Evolutionary conservation across 2,113 vertebrate genomes (phyloP).

Genomic region (Sterna hirundo): DNA sequence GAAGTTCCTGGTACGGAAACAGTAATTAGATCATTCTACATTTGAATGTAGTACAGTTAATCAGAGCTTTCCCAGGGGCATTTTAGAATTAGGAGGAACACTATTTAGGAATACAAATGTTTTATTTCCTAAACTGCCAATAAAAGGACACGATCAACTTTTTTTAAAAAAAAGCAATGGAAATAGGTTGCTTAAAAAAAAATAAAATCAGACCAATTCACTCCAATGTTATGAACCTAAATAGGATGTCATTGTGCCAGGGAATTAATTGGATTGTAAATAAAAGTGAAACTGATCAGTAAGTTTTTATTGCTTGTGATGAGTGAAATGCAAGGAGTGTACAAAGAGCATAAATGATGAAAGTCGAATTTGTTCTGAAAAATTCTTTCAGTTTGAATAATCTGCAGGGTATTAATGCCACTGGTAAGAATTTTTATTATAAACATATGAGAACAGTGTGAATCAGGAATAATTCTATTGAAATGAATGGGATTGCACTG

Average conservation of each 20-base stretch:
- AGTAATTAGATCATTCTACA: conserved; percentile 55
- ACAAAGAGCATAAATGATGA: conserved; percentile 29
- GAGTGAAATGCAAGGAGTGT: conserved; percentile 28
- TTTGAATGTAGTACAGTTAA: conserved; percentile 50
- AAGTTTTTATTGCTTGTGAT: conserved; percentile 44
- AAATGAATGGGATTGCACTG: not conserved
- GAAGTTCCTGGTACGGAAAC: conserved; percentile 33
- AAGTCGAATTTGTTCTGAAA: conserved; percentile 24
- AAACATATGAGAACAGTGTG: conserved; percentile 42
- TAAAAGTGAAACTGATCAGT: conserved; percentile 50
- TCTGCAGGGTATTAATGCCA: conserved; percentile 26
- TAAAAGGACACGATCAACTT: not conserved
- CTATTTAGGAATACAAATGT: conserved; percentile 51
- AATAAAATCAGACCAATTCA: not conserved
- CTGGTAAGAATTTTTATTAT: conserved; percentile 53
- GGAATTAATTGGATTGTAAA: conserved; percentile 56
- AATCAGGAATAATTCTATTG: conserved; percentile 34
- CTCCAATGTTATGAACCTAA: conserved; percentile 23
- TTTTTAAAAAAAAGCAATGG: not conserved
- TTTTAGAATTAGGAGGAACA: conserved; percentile 49
- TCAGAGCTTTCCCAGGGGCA: conserved; percentile 45
- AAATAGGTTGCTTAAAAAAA: not conserved
- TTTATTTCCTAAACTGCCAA: conserved; percentile 47
- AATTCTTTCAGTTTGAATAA: conserved; percentile 35
- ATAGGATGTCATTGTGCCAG: not conserved